A percentile compares a stretch with the other conserved stretches of the same genome.
These are phyloP conservation scores for Kryptolebias marmoratus DNA, from an alignment of 2,113 vertebrate species.

Conservation along the genomic window DNA sequence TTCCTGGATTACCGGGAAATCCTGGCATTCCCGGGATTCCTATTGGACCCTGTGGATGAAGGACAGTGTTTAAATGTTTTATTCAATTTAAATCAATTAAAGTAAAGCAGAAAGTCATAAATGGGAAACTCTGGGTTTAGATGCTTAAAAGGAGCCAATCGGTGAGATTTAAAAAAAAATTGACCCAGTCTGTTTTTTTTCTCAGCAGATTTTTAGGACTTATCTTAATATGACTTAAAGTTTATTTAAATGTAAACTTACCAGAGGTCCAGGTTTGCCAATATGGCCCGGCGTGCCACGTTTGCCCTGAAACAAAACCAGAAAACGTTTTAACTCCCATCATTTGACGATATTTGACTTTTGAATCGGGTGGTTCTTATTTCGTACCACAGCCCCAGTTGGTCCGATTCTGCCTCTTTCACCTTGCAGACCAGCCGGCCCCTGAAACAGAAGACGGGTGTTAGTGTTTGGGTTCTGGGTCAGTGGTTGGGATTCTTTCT, in stretches of 20 bases:
- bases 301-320: conserved; percentile 82
- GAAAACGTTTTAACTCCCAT: neutral
- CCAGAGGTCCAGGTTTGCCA: conserved; percentile 89
- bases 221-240: no score
- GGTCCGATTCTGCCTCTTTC: conserved; percentile 92
- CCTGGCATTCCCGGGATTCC: conserved; percentile 89
- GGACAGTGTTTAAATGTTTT: neutral
- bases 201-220: no score
- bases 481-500: neutral
- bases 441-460: conserved; percentile 76
- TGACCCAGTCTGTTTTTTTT: no score
- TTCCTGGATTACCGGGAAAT: conserved; percentile 91
- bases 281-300: conserved; percentile 89
- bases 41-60: conserved; percentile 86
- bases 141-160: neutral
- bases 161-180: neutral
- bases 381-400: conserved; percentile 86
- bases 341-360: neutral
- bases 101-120: no score
- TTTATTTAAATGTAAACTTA: conserved; percentile 47
- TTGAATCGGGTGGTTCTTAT: neutral
- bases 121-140: no score
- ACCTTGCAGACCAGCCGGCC: conserved; percentile 90
- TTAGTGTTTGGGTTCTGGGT: conserved; percentile 2
- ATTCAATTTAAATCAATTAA: neutral